A percentile compares a stretch with the other conserved stretches of the same genome.
phyloP scores from a whole-genome alignment of 1,140 invertebrate genomes.

The Drosophila virilis region DNA sequence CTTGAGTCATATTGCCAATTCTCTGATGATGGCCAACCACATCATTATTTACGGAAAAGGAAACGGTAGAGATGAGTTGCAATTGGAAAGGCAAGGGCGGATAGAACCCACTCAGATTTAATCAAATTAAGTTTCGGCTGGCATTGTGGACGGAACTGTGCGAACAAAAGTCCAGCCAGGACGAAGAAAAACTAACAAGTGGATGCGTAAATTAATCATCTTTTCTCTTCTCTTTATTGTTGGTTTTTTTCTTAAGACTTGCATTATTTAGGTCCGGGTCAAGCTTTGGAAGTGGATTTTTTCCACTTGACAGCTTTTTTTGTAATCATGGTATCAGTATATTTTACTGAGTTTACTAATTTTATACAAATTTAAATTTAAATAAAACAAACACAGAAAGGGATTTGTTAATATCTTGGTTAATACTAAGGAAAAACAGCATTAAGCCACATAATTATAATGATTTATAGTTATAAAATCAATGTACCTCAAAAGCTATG shows the following conservation, averaged over 20 bases:
- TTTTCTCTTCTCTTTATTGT: conserved; percentile 46
- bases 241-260: neutral
- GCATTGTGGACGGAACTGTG: no score
- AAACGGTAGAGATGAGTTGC: conserved; percentile 57
- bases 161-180: conserved; percentile 40
- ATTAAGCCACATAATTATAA: no score
- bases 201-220: conserved; percentile 72
- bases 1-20: conserved; percentile 33
- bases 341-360: no score
- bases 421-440: no score
- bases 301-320: no score
- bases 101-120: conserved; percentile 67
- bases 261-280: conserved; percentile 10
- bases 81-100: conserved; percentile 59
- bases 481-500: no score
- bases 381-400: no score
- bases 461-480: no score
- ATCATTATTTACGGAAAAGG: conserved; percentile 63
- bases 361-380: no score
- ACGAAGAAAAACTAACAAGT: conserved; percentile 55
- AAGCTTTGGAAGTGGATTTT: no score
- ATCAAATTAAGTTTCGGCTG: conserved; percentile 72
- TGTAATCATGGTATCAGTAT: no score
- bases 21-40: conserved; percentile 57
- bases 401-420: no score